phyloP scores from a whole-genome alignment of 1,140 invertebrate genomes.

The Brachionus paranguensis region DNA sequence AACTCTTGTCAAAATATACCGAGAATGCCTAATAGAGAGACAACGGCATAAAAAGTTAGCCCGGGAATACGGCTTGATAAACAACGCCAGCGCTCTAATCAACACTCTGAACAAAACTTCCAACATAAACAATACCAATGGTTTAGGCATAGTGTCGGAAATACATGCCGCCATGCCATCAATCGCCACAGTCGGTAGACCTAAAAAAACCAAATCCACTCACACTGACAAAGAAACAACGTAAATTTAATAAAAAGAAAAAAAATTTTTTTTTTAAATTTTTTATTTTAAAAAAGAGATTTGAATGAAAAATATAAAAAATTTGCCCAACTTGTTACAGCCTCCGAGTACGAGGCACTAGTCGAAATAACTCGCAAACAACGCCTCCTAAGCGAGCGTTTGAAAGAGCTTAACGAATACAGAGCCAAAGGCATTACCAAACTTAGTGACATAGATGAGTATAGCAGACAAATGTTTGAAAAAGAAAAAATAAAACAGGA shows the following conservation, averaged over 20 bases:
- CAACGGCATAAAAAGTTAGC: conserved; percentile 78
- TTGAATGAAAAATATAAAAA: conserved; percentile 68
- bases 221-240: conserved; percentile 42
- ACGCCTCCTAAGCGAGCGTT: conserved; percentile 67
- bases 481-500: conserved; percentile 9
- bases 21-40: conserved; percentile 72
- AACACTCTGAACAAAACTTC: conserved; percentile 39
- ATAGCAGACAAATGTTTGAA: not conserved
- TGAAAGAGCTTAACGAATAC: conserved; percentile 68
- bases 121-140: not conserved
- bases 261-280: conserved; percentile 44
- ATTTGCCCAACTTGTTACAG: conserved; percentile 78
- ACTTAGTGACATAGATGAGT: conserved; percentile 46
- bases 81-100: conserved; percentile 37
- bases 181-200: not conserved
- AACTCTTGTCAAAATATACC: conserved; percentile 81
- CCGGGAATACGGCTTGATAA: conserved; percentile 59
- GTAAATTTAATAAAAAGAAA: conserved; percentile 44
- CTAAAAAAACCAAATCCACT: conserved; percentile 71
- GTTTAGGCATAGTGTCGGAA: not conserved
- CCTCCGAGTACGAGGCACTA: conserved; percentile 73
- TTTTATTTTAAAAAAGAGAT: conserved; percentile 49
- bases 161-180: conserved; percentile 2
- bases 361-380: conserved; percentile 68
- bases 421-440: conserved; percentile 53